Evolutionary conservation across 2,113 vertebrate species (phyloP).

Genomic region (Marcusenius ussheri): DNA sequence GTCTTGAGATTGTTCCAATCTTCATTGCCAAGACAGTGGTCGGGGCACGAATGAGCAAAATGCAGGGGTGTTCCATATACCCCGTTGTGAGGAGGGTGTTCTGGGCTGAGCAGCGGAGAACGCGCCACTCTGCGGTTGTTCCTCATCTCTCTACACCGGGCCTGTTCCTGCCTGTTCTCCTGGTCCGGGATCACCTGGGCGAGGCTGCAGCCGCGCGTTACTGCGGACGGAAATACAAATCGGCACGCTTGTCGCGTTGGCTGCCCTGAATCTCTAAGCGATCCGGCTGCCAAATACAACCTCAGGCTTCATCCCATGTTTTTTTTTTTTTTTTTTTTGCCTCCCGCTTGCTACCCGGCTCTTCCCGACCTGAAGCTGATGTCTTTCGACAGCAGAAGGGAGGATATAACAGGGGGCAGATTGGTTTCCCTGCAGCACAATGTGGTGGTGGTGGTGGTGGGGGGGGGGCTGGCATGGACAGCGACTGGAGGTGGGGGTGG

Average conservation of each 20-base stretch:
- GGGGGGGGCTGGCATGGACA: neutral
- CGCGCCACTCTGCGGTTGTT: neutral
- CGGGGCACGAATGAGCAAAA: slow-evolving; percentile 12
- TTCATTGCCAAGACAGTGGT: slow-evolving; percentile 32
- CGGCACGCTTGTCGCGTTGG: slow-evolving; percentile 25
- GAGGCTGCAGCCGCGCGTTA: slow-evolving; percentile 26
- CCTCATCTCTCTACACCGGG: neutral
- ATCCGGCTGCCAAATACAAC: neutral
- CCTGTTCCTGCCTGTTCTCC: slow-evolving; percentile 42
- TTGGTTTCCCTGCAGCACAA: neutral
- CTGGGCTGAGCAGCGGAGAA: neutral
- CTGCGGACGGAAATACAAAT: slow-evolving; percentile 41
- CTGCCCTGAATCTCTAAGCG: slow-evolving; percentile 21
- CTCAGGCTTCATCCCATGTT: neutral
- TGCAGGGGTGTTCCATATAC: neutral
- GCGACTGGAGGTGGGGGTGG: neutral
- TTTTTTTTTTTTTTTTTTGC: neutral
- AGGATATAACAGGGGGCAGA: neutral
- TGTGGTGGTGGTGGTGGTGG: neutral
- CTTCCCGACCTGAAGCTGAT: neutral
- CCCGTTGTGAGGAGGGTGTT: neutral
- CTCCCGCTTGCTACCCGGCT: neutral
- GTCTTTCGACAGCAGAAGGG: neutral
- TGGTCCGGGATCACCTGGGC: slow-evolving; percentile 36
- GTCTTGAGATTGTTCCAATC: slow-evolving; percentile 32